Conservation (phyloP, 2,888 invertebrate species). For the Pteria penguin region DNA sequence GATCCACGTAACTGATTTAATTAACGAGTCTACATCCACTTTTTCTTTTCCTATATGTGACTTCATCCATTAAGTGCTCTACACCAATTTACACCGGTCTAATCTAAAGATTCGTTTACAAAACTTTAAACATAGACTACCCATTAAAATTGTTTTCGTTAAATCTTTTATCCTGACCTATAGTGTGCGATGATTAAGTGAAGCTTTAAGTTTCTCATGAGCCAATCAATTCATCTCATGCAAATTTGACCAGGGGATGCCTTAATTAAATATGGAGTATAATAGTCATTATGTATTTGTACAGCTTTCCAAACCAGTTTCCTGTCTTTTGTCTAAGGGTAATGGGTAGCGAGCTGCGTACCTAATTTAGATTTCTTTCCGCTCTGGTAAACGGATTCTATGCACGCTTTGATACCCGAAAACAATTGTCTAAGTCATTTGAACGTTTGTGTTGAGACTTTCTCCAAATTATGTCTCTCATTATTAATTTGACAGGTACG, state of each 20-base stretch:
- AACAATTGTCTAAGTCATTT: slow-evolving; percentile 43
- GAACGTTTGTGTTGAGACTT: slow-evolving; percentile 35
- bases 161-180: slow-evolving; percentile 7
- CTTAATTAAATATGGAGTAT: slow-evolving; percentile 47
- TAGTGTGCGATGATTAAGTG: slow-evolving; percentile 28
- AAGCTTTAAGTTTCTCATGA: slow-evolving; percentile 27
- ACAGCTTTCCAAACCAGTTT: slow-evolving; percentile 42
- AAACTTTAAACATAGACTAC: neutral
- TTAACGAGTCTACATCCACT: slow-evolving; percentile 10
- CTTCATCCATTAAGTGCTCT: slow-evolving; percentile 32
- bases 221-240: slow-evolving; percentile 45
- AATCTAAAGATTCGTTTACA: neutral
- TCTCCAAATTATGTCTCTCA: slow-evolving; percentile 38
- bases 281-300: slow-evolving; percentile 48
- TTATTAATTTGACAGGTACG: slow-evolving; percentile 36
- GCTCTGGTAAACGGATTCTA: slow-evolving; percentile 32
- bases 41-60: slow-evolving; percentile 20
- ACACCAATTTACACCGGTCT: slow-evolving; percentile 15
- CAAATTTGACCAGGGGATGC: slow-evolving; percentile 48
- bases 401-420: slow-evolving; percentile 26
- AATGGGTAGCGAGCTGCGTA: slow-evolving; percentile 38
- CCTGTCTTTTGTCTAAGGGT: slow-evolving; percentile 48
- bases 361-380: slow-evolving; percentile 42
- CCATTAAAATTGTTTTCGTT: slow-evolving; percentile 32
- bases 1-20: neutral